Conservation (phyloP, 2,888 invertebrate species). For the Parapristionchus giblindavisi region DNA sequence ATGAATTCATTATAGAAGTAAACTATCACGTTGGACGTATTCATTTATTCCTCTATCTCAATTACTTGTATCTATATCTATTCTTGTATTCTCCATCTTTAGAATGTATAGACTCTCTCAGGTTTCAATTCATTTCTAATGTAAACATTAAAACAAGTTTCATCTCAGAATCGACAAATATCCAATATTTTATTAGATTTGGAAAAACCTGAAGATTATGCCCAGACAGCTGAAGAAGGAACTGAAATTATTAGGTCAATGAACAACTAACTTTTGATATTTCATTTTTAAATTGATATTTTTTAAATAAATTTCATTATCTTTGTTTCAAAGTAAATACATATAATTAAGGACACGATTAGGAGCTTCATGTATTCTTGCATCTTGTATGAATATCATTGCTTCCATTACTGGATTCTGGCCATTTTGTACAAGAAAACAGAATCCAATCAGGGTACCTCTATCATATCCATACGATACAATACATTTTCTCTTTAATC, state of each 20-base stretch:
- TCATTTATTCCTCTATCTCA: conserved; percentile 17
- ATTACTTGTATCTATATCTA: conserved; percentile 15
- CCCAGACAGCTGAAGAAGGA: conserved; percentile 30
- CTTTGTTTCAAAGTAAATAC: neutral
- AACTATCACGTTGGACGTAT: conserved; percentile 2
- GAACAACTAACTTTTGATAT: too few species aligned
- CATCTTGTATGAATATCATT: conserved; percentile 13
- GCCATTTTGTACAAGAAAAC: conserved; percentile 24
- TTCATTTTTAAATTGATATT: neutral
- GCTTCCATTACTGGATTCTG: conserved; percentile 14
- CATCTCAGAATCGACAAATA: conserved; percentile 21
- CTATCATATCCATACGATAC: neutral
- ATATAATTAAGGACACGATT: conserved; percentile 7
- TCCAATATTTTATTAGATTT: conserved; percentile 8
- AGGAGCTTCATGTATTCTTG: conserved; percentile 20
- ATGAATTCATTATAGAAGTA: neutral
- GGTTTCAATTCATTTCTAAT: neutral
- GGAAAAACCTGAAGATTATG: conserved; percentile 28
- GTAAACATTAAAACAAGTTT: neutral
- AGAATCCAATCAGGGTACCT: conserved; percentile 1
- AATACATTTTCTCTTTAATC: neutral
- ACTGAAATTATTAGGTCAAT: conserved; percentile 24
- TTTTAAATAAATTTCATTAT: neutral
- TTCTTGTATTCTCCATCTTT: conserved; percentile 28
- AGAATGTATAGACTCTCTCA: conserved; percentile 17